phyloP scores from a whole-genome alignment of 2,113 vertebrate species.

The Phrynosoma platyrhinos region DNA sequence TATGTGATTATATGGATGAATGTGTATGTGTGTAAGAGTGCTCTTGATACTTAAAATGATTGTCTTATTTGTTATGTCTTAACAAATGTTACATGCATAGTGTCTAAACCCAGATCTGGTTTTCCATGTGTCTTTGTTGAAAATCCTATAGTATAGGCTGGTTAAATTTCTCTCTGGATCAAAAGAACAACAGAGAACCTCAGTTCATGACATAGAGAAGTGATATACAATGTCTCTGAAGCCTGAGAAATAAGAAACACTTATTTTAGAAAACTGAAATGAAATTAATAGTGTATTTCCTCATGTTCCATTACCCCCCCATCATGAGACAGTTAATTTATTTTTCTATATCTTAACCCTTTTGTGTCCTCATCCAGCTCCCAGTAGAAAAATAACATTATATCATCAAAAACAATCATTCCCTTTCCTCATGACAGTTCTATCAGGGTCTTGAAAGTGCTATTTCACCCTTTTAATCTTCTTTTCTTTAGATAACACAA shows the following conservation, averaged over 20 bases:
- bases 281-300: neutral
- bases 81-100: too few species aligned
- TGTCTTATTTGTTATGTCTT: too few species aligned
- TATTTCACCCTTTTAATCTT: neutral
- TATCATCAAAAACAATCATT: conserved; percentile 2
- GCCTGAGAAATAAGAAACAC: neutral
- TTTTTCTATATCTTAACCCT: neutral
- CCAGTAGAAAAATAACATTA: neutral
- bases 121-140: too few species aligned
- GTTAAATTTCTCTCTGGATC: too few species aligned
- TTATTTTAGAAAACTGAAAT: neutral
- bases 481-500: neutral
- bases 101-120: too few species aligned
- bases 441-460: neutral
- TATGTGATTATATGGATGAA: too few species aligned
- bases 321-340: neutral
- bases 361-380: neutral
- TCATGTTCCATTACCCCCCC: neutral
- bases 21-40: too few species aligned
- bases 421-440: neutral
- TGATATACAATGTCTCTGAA: neutral
- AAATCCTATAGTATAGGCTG: too few species aligned
- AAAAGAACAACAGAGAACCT: too few species aligned
- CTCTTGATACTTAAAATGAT: too few species aligned
- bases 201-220: too few species aligned